Evolutionary conservation across 2,888 invertebrate genomes (phyloP).

Genomic region (Seira musarum): DNA sequence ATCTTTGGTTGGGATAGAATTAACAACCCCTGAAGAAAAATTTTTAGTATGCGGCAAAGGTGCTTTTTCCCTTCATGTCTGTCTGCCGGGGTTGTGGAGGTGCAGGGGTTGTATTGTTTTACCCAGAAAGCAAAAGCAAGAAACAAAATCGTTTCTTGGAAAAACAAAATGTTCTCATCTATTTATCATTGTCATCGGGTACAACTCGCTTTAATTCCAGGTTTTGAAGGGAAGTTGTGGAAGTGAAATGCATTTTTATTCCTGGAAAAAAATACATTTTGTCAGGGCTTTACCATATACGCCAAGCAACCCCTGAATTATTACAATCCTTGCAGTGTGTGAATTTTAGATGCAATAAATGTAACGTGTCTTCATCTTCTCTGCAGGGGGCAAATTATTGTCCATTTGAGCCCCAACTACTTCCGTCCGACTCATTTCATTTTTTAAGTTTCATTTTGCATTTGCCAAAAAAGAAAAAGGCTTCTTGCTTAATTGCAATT

Average conservation of each 20-base stretch:
- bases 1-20: too few relatives aligned
- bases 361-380: background rate
- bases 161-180: slow-evolving; percentile 1
- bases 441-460: background rate
- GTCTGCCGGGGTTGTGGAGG: too few relatives aligned
- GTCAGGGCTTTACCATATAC: too few relatives aligned
- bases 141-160: background rate
- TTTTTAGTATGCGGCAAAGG: too few relatives aligned
- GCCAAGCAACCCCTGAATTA: slow-evolving; percentile 51
- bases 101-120: too few relatives aligned
- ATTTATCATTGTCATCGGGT: background rate
- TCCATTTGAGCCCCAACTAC: slow-evolving; percentile 40
- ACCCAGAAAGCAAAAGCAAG: background rate
- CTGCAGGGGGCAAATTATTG: slow-evolving; percentile 51
- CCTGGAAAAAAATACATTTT: too few relatives aligned
- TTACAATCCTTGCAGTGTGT: slow-evolving; percentile 54
- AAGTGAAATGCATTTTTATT: slow-evolving; percentile 21
- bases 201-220: background rate
- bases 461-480: slow-evolving; percentile 14
- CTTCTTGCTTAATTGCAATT: too few relatives aligned
- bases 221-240: slow-evolving; percentile 4
- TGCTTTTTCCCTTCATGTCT: too few relatives aligned
- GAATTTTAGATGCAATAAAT: slow-evolving; percentile 51
- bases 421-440: slow-evolving; percentile 24
- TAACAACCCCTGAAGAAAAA: too few relatives aligned